Percentiles rank a stretch among this genome's conserved stretches.
Evolutionary conservation across 2,113 vertebrate genomes (phyloP).

Genomic region (Cyprinodon variegatus): DNA sequence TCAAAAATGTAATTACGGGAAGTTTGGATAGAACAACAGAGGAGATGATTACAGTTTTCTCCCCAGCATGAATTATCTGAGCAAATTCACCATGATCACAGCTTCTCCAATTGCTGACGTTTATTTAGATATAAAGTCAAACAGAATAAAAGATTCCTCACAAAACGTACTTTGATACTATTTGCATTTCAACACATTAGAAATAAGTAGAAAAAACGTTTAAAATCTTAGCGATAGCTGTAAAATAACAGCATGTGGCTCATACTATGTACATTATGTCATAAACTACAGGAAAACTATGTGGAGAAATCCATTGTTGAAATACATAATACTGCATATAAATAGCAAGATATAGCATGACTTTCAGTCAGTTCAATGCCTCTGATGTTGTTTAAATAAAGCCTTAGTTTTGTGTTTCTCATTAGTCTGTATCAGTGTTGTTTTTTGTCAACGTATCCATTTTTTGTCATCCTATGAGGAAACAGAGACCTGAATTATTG

Average conservation of each 20-base stretch:
- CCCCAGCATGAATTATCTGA: background rate
- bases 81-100: background rate
- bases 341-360: background rate
- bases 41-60: background rate
- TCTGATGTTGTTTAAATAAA: background rate
- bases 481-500: slow-evolving; percentile 49
- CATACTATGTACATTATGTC: background rate
- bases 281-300: background rate
- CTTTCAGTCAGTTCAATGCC: background rate
- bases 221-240: background rate
- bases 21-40: background rate
- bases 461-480: slow-evolving; percentile 47
- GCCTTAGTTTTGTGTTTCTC: background rate
- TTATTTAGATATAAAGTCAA: background rate
- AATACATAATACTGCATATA: background rate
- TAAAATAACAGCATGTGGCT: too few relatives aligned
- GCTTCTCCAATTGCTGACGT: background rate
- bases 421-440: background rate
- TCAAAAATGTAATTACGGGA: background rate
- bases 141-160: background rate
- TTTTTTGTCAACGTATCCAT: slow-evolving; percentile 39
- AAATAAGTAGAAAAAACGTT: background rate
- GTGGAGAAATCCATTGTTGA: background rate
- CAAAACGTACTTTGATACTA: background rate
- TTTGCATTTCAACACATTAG: background rate